phyloP scores from a whole-genome alignment of 2,113 vertebrate species.

The Pomatorhinus ruficollis region DNA sequence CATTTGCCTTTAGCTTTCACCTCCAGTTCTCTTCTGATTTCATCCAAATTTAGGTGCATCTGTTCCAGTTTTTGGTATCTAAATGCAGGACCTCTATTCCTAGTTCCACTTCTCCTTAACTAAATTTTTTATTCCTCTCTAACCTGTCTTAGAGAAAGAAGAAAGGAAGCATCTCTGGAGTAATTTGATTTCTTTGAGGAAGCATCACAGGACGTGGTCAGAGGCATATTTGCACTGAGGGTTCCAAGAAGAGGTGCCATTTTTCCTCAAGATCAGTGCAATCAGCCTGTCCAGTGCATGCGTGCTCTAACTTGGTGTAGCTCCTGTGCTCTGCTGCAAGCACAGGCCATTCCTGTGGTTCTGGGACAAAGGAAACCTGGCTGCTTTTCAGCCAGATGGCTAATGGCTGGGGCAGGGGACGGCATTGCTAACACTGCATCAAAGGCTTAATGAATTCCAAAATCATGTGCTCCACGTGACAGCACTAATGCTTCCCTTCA shows the following conservation, averaged over 20 bases:
- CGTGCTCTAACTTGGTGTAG: neutral
- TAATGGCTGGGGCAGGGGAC: constrained; percentile 7
- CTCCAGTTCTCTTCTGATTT: neutral
- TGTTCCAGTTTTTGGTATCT: neutral
- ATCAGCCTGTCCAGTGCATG: rapidly evolving
- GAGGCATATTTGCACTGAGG: neutral
- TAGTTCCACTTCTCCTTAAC: neutral
- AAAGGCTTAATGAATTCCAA: constrained; percentile 66
- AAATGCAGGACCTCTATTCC: neutral
- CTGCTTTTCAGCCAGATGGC: constrained; percentile 15
- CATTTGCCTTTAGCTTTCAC: neutral
- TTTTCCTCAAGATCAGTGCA: neutral
- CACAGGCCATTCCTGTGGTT: neutral
- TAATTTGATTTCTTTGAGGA: neutral
- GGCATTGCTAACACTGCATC: neutral
- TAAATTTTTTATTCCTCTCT: neutral
- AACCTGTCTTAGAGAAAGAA: neutral
- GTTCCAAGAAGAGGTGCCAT: neutral
- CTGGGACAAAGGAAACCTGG: neutral
- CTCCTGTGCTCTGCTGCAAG: neutral
- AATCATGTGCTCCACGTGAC: constrained; percentile 67
- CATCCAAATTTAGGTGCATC: neutral
- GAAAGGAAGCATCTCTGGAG: neutral
- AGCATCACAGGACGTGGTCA: rapidly evolving
- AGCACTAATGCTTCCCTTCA: constrained; percentile 51